Percentiles rank a stretch among this genome's conserved stretches.
phyloP scores from a whole-genome alignment of 1,140 invertebrate genomes.

The Plectus sambesii region DNA sequence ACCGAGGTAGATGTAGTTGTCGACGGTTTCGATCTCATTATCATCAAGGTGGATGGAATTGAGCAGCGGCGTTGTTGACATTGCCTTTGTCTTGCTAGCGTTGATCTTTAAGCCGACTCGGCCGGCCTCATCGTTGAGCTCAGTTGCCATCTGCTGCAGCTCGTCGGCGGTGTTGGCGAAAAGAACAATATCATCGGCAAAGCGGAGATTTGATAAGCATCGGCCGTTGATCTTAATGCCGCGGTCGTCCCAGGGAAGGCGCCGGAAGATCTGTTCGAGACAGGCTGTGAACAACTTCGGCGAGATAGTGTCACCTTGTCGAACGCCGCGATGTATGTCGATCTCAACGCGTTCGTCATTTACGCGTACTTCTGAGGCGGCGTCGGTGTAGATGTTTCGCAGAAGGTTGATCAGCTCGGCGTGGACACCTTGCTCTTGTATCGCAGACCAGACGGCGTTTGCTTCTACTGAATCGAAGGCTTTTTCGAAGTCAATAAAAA shows the following conservation, averaged over 20 bases:
- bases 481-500: conserved; percentile 37
- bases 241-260: conserved; percentile 5
- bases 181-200: conserved; percentile 44
- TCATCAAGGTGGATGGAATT: too few species aligned
- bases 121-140: background rate
- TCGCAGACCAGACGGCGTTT: conserved; percentile 8
- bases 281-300: conserved; percentile 50
- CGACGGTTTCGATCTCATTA: conserved; percentile 1
- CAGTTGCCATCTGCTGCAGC: conserved; percentile 14
- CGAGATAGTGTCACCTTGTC: conserved; percentile 51
- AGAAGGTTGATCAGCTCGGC: conserved; percentile 3
- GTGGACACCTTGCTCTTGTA: conserved; percentile 11
- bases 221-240: conserved; percentile 3
- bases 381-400: conserved; percentile 9
- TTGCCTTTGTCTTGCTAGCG: conserved; percentile 11
- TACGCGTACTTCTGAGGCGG: background rate
- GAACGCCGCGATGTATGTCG: conserved; percentile 45
- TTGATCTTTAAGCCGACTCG: conserved; percentile 13
- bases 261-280: conserved; percentile 45
- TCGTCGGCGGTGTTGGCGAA: conserved; percentile 14
- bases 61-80: background rate
- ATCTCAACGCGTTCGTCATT: background rate
- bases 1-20: conserved; percentile 11
- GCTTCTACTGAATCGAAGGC: conserved; percentile 33
- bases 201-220: conserved; percentile 27